These are phyloP conservation scores for Biston stratarius DNA, from an alignment of 2,888 invertebrate species.

Conservation along the genomic window DNA sequence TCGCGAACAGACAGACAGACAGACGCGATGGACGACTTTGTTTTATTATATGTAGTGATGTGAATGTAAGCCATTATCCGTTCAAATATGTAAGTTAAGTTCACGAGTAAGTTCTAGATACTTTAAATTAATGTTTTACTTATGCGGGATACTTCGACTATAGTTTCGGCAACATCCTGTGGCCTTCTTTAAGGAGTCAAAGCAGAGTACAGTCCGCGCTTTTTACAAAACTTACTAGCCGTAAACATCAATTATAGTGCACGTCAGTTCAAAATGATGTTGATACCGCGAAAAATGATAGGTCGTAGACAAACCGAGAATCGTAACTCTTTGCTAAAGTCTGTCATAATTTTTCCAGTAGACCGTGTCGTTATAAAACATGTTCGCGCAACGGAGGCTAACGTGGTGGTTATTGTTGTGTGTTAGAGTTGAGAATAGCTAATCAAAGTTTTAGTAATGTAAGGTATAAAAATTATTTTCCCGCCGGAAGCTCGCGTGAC, in stretches of 20 bases:
- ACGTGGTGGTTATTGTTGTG: constrained; percentile 25
- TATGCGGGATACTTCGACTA: too few species aligned
- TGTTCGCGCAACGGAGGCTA: constrained; percentile 29
- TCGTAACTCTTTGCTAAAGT: constrained; percentile 51
- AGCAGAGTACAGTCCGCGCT: too few species aligned
- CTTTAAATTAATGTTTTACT: too few species aligned
- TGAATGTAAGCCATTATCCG: too few species aligned
- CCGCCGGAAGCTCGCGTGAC: constrained; percentile 69
- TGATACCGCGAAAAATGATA: constrained; percentile 44
- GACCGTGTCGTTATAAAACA: constrained; percentile 64
- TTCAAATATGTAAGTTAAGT: too few species aligned
- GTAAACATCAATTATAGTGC: constrained; percentile 23
- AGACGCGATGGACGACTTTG: too few species aligned
- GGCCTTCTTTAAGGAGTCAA: too few species aligned
- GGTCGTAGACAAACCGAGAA: constrained; percentile 45
- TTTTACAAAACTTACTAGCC: constrained; percentile 9
- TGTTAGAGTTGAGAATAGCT: constrained; percentile 46
- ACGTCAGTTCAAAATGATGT: constrained; percentile 33
- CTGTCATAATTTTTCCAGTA: constrained; percentile 62
- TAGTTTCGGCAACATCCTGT: too few species aligned
- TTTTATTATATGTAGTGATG: too few species aligned
- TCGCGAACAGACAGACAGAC: too few species aligned
- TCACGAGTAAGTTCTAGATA: too few species aligned
- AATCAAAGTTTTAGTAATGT: constrained; percentile 36
- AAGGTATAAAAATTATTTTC: constrained; percentile 58